Base-by-base conservation (phyloP, 1,140 invertebrate species). In the Dreissena rostriformis region DNA sequence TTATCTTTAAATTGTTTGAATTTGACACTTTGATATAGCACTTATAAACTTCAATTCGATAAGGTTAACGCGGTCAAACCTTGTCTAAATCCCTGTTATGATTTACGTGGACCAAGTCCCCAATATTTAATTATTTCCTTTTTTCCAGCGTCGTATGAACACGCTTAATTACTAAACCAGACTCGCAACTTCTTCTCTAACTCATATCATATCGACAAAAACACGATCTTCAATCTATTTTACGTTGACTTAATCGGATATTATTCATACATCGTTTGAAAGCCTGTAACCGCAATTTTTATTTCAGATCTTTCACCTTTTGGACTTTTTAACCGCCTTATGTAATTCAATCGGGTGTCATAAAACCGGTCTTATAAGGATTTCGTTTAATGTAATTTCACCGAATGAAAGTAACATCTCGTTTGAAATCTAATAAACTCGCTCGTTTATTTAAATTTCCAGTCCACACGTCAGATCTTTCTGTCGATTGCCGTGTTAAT, bases 21-120 rank as follows among this genome's bases (percentile, higher is more conserved):
- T 61, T 61, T 61, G 57, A 61, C 57, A 61, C 57, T 61, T 61
- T 61, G 57, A 61, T 61, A 61, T 61, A 24, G 57, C 17, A 24
- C 57, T 61, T 24, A 61, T 61, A 61, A 61, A 61, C 17, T 61
- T 61, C 22, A 61, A 61, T 61, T 61, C 22, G 57, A 61, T 61
- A 61, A n/a, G 57, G 17, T 24, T 24, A 24, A 61, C 17, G 22
- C 17, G 17, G 57, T 24, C 4, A 2, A 24, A 19, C 57, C 22
- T 61, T 61, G 22, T 24, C 22, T 19, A 61, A 61, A 61, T 61
- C 57, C 57, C 17, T 11, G 22, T 61, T 4, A 61, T n/a, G 57
- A 61, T 6, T 61, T n/a, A 12, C 17, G 17, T 19, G 57, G 57
- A 61, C 57, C 57, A n/a, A n/a, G 17, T n/a, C 17, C 57, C 57